phyloP scores from a whole-genome alignment of 1,140 invertebrate species.

The Zaprionus nigranus region DNA sequence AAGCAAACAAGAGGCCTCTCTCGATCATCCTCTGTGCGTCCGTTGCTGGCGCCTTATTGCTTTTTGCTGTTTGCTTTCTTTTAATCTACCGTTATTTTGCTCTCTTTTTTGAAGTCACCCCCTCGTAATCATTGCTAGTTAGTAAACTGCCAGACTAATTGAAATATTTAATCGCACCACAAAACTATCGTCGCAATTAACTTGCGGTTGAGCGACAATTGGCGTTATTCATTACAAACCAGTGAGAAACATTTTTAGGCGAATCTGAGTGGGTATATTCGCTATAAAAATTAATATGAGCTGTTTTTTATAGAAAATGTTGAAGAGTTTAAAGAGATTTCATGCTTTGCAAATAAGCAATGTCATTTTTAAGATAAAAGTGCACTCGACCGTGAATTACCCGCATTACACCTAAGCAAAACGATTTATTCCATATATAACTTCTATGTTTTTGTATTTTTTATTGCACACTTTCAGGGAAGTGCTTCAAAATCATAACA shows the following conservation, averaged over 20 bases:
- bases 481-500: too few species aligned
- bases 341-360: too few species aligned
- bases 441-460: too few species aligned
- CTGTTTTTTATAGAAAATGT: neutral
- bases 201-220: conserved; percentile 58
- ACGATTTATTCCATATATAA: too few species aligned
- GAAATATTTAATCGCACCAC: conserved; percentile 75
- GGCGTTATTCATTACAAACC: conserved; percentile 68
- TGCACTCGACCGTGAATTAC: too few species aligned
- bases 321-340: neutral
- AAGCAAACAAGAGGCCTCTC: conserved; percentile 39
- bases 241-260: conserved; percentile 55
- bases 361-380: too few species aligned
- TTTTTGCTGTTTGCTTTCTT: conserved; percentile 54
- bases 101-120: conserved; percentile 8
- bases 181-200: conserved; percentile 79
- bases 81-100: conserved; percentile 20
- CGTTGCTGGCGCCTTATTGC: conserved; percentile 24
- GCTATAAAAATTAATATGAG: neutral
- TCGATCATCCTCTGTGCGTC: neutral
- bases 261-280: neutral
- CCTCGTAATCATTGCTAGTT: neutral
- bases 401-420: too few species aligned
- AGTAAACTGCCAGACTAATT: conserved; percentile 56
- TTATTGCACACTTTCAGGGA: too few species aligned